Evolutionary conservation across 2,797 vertebrate species (phyloP).

Genomic region (Mormyrops attenuatus): DNA sequence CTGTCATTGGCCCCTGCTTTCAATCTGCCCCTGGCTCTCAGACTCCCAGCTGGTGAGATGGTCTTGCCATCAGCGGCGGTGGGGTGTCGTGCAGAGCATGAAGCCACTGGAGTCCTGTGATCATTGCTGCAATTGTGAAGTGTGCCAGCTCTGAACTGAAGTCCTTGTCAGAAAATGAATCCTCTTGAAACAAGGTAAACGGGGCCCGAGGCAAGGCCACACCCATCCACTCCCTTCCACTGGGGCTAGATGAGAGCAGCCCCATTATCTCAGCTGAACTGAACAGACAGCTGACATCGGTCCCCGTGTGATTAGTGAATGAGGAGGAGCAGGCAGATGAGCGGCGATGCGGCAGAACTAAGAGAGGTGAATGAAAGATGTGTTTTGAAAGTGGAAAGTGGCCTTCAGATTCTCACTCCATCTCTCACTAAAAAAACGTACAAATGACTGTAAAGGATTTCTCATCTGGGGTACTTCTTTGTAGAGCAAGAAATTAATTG

Average conservation of each 20-base stretch:
- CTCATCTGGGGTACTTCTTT: background rate
- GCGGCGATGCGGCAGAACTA: background rate
- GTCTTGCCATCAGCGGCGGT: background rate
- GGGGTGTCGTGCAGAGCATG: background rate
- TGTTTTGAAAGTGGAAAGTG: background rate
- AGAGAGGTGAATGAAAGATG: background rate
- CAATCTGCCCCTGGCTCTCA: background rate
- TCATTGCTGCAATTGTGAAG: background rate
- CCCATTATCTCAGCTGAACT: background rate
- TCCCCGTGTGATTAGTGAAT: background rate
- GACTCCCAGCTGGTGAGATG: background rate
- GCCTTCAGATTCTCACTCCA: background rate
- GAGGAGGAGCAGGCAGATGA: background rate
- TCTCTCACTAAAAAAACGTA: background rate
- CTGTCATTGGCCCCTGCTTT: background rate
- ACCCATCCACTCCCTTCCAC: background rate
- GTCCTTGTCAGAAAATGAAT: background rate
- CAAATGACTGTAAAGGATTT: background rate
- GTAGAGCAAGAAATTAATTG: background rate
- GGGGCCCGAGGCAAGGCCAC: background rate
- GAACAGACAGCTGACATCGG: background rate
- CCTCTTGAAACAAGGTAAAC: background rate
- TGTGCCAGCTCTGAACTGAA: background rate
- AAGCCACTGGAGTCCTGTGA: background rate
- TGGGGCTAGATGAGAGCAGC: background rate